Evolutionary conservation across 2,888 invertebrate genomes (phyloP).

Genomic region (Plebejus argus): DNA sequence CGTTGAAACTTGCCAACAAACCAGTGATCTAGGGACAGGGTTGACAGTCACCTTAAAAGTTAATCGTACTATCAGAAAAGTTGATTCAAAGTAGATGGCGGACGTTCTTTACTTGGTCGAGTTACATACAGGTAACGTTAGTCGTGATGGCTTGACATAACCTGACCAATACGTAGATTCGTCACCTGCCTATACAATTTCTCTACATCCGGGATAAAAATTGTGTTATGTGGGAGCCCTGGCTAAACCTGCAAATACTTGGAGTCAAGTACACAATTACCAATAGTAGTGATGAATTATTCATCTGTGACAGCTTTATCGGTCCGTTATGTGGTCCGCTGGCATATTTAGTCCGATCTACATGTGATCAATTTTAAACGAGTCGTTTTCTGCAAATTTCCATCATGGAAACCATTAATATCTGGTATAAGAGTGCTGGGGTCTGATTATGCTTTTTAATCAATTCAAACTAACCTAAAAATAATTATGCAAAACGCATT

Average conservation of each 20-base stretch:
- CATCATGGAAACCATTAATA: too few species aligned
- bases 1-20: slow-evolving; percentile 53
- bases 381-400: background rate
- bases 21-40: background rate
- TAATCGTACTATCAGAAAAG: too few species aligned
- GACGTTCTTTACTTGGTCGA: background rate
- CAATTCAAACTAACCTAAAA: too few species aligned
- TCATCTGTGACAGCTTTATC: slow-evolving; percentile 25
- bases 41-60: background rate
- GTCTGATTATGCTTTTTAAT: too few species aligned
- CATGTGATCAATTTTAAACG: background rate
- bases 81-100: too few species aligned
- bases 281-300: slow-evolving; percentile 27
- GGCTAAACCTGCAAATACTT: slow-evolving; percentile 20
- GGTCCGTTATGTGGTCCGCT: slow-evolving; percentile 23
- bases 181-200: background rate
- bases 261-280: slow-evolving; percentile 28
- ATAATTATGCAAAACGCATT: too few species aligned
- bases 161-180: background rate
- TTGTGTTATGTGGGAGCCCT: background rate
- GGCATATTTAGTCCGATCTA: slow-evolving; percentile 3
- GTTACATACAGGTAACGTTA: background rate
- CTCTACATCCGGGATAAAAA: background rate
- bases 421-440: too few species aligned
- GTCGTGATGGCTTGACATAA: too few species aligned